phyloP scores from a whole-genome alignment of 2,797 vertebrate species.

The Lacerta agilis region DNA sequence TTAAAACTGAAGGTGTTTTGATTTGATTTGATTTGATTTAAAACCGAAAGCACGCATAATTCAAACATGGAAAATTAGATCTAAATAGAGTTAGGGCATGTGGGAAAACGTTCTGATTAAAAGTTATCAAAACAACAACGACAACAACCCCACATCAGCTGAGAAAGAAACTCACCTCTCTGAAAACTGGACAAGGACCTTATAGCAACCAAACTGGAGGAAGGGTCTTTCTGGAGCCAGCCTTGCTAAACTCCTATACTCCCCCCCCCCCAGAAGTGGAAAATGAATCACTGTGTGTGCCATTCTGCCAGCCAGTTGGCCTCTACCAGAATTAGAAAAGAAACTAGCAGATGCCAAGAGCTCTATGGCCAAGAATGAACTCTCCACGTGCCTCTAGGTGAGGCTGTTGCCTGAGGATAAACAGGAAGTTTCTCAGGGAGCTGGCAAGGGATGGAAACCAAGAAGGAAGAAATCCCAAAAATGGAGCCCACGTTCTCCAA shows the following conservation, averaged over 20 bases:
- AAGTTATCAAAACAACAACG: no score
- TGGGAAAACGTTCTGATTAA: neutral
- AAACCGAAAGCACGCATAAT: neutral
- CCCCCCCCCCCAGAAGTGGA: conserved; percentile 1
- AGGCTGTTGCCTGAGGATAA: conserved; percentile 60
- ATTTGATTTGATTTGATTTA: no score
- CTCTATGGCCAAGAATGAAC: conserved; percentile 34
- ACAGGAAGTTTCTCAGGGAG: conserved; percentile 26
- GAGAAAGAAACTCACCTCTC: conserved; percentile 20
- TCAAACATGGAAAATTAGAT: neutral
- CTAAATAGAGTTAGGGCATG: neutral
- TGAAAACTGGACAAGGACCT: conserved; percentile 24
- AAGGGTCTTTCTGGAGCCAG: neutral
- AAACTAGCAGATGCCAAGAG: conserved; percentile 46
- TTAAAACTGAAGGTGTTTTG: neutral
- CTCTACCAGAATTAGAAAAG: conserved; percentile 50
- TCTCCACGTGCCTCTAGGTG: conserved; percentile 39
- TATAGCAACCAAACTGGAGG: neutral
- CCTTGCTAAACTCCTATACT: conserved; percentile 34
- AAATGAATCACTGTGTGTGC: conserved; percentile 49
- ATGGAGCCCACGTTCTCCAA: conserved; percentile 8
- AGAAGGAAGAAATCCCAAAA: conserved; percentile 49
- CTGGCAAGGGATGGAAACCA: conserved; percentile 59
- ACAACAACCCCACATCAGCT: neutral
- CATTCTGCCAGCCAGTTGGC: neutral